Evolutionary conservation across 2,113 vertebrate species (phyloP).

Genomic region (Polypterus senegalus): DNA sequence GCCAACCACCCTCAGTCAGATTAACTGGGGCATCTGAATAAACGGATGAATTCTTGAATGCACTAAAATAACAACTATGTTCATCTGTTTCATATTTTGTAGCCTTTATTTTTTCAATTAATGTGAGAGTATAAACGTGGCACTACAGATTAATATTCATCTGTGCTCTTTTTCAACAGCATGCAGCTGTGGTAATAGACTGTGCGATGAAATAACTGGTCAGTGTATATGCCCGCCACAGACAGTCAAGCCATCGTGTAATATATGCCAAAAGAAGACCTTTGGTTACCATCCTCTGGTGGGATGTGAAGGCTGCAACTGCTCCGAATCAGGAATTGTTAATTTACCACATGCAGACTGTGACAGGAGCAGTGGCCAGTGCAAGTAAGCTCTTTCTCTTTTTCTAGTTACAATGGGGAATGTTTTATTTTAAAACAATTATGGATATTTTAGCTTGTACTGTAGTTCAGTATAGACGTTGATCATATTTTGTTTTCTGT

Average conservation of each 20-base stretch:
- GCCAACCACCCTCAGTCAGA: too few species aligned
- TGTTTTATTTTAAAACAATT: neutral
- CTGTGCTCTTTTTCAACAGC: slow-evolving; percentile 36
- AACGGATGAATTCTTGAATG: too few species aligned
- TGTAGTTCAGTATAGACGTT: neutral
- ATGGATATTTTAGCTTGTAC: neutral
- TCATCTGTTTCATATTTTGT: too few species aligned
- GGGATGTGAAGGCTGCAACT: slow-evolving; percentile 76
- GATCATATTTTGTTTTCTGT: neutral
- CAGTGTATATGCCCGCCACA: slow-evolving; percentile 74
- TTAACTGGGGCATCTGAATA: too few species aligned
- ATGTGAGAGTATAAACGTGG: too few species aligned
- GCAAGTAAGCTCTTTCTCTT: slow-evolving; percentile 55
- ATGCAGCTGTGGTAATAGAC: slow-evolving; percentile 60
- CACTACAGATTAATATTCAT: too few species aligned
- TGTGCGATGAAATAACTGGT: slow-evolving; percentile 75
- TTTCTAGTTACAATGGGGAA: neutral
- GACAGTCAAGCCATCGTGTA: slow-evolving; percentile 66
- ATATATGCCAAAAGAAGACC: slow-evolving; percentile 54
- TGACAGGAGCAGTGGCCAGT: slow-evolving; percentile 61
- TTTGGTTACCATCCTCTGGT: slow-evolving; percentile 75
- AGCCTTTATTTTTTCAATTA: too few species aligned
- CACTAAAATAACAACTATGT: too few species aligned
- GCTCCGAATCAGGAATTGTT: slow-evolving; percentile 53
- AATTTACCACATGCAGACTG: slow-evolving; percentile 44